Evolutionary conservation across 2,113 vertebrate species (phyloP).

Genomic region (Grus americana): DNA sequence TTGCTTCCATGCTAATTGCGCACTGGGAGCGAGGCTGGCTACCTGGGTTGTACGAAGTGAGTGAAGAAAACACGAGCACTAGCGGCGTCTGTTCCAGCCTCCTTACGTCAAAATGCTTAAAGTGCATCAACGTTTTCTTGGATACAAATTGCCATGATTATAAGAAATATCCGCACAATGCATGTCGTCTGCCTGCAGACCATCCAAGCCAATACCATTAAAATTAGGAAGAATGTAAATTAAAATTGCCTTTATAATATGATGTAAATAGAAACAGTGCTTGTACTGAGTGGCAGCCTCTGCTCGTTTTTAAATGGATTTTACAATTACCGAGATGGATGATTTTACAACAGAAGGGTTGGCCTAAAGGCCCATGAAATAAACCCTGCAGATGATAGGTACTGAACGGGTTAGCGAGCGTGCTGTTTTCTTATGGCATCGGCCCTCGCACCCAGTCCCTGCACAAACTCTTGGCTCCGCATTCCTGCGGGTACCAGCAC

Average conservation of each 20-base stretch:
- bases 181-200: neutral
- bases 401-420: neutral
- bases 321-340: neutral
- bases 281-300: neutral
- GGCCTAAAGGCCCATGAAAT: no score
- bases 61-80: neutral
- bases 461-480: neutral
- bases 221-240: neutral
- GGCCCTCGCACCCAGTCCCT: neutral
- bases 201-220: neutral
- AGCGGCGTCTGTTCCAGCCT: neutral
- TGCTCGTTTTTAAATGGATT: neutral
- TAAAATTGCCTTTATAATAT: neutral
- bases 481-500: no score
- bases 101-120: neutral
- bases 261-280: neutral
- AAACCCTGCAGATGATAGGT: neutral
- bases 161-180: neutral
- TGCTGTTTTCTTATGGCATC: neutral
- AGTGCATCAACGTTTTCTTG: neutral
- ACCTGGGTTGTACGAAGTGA: neutral
- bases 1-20: neutral
- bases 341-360: neutral
- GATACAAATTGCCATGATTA: neutral
- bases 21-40: neutral